Base-by-base conservation (phyloP, 2,113 vertebrate species). In the Pardalotus punctatus region DNA sequence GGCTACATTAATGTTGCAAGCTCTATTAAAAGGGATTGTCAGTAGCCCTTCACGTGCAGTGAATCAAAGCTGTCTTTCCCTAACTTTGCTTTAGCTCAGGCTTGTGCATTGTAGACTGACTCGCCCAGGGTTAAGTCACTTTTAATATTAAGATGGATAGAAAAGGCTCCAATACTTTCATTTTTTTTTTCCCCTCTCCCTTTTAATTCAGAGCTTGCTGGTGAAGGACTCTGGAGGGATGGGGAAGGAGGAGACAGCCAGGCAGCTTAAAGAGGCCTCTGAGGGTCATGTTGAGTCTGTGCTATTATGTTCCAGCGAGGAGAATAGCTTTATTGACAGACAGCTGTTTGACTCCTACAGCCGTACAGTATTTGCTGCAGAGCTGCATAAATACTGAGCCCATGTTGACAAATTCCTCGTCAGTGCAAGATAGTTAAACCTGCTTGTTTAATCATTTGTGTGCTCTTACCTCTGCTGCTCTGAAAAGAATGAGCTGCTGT, bases 261-360 rank as follows among this genome's bases (percentile, higher is more conserved):
- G 90, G 84, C 95, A 95, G 91, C 91, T 94, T 93, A 91, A 92
- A 92, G 93, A 96, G 90, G 90, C 96, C 95, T 96, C 92, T 67
- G 86, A 96, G 96, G 90, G 95, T 95, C 82, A 83, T 92, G 86
- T 86, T 81, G 93, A 94, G 93, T 90, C 92, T 76, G 79, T 94
- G 93, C 86, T 95, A 90, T 86, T 94, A 86, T 95, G 85, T 92
- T 95, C 88, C 82, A 70, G 72, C 0, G 51, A 96, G 72, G 86
- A 89, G 92, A 93, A 89, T 60, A 45, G 91, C 92, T 94, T 92
- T 95, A 82, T 86, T 81, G 77, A 93, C 94, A 93, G 95, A 80
- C 94, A 97, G 94, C 93, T 96, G 93, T 90, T 95, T 89, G 86
- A 93, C 92, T 96, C 76, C 57, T 84, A 92, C 91, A 88, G 84